A percentile compares a stretch with the other conserved stretches of the same genome.
Evolutionary conservation across 2,113 vertebrate genomes (phyloP).

Genomic region (Brienomyrus brachyistius): DNA sequence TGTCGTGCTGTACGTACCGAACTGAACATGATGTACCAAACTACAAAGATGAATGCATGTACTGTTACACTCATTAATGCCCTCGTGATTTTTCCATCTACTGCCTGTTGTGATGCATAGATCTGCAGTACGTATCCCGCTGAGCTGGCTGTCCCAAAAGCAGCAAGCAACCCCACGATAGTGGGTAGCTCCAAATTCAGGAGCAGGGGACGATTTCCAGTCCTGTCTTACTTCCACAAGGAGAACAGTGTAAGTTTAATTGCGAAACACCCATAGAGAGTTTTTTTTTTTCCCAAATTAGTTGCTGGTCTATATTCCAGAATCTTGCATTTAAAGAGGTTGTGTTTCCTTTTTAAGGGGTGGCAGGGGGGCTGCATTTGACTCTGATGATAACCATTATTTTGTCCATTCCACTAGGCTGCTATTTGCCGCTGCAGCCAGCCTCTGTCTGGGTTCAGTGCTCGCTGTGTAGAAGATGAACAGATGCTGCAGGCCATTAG

Average conservation of each 20-base stretch:
- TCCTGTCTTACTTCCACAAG: slow-evolving; percentile 68
- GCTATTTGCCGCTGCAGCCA: slow-evolving; percentile 74
- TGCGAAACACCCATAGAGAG: not conserved
- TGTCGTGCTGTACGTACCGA: not conserved
- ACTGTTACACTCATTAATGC: not conserved
- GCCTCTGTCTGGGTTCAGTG: slow-evolving; percentile 64
- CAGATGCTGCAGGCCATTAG: slow-evolving; percentile 69
- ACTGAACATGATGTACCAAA: not conserved
- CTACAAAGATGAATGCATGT: not conserved
- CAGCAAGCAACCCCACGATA: slow-evolving; percentile 52
- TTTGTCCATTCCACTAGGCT: slow-evolving; percentile 49
- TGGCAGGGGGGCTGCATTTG: not conserved
- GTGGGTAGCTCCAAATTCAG: slow-evolving; percentile 70
- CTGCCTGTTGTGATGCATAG: slow-evolving; percentile 37
- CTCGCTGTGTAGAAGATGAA: slow-evolving; percentile 67
- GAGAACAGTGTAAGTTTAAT: slow-evolving; percentile 59
- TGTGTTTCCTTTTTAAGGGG: not conserved
- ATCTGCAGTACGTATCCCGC: slow-evolving; percentile 68
- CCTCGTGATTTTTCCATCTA: not conserved
- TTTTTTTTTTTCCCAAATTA: not conserved
- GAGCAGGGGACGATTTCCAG: slow-evolving; percentile 69
- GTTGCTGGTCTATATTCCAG: not conserved
- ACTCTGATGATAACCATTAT: not conserved
- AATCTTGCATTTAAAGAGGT: not conserved
- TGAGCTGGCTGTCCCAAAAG: slow-evolving; percentile 60